Percentiles rank a stretch among this genome's conserved stretches.
Evolutionary conservation across 2,797 vertebrate genomes (phyloP).

Genomic region (Neostethus bicornis): DNA sequence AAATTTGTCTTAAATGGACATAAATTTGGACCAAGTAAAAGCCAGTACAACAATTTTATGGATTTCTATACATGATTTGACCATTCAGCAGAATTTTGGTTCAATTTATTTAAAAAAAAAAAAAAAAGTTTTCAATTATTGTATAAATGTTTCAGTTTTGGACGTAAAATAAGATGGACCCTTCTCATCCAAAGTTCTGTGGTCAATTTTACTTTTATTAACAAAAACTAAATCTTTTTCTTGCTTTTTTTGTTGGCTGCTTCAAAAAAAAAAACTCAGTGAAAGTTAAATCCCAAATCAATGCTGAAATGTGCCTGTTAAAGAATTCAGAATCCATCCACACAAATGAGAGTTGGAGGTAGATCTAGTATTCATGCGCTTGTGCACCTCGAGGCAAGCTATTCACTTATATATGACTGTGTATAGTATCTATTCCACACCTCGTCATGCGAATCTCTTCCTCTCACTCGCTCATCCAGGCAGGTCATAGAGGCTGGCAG

Average conservation of each 20-base stretch:
- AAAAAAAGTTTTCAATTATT: too few relatives aligned
- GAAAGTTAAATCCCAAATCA: conserved; percentile 38
- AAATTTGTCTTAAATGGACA: not conserved
- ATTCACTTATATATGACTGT: conserved; percentile 79
- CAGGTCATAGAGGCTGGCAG: conserved; percentile 76
- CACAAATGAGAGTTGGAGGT: conserved; percentile 52
- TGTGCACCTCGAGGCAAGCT: conserved; percentile 73
- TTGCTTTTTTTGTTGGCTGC: conserved; percentile 4
- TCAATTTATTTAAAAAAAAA: too few relatives aligned
- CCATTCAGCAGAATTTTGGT: too few relatives aligned
- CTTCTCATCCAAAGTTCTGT: conserved; percentile 19
- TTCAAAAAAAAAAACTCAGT: conserved; percentile 25
- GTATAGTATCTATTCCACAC: conserved; percentile 77
- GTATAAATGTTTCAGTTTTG: too few relatives aligned
- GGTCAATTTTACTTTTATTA: conserved; percentile 36
- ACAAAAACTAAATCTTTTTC: not conserved
- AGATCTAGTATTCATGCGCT: conserved; percentile 75
- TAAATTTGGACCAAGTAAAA: too few relatives aligned
- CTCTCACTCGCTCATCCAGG: conserved; percentile 73
- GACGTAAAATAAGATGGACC: conserved; percentile 23
- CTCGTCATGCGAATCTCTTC: conserved; percentile 69
- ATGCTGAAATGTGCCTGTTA: conserved; percentile 38
- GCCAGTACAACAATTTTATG: too few relatives aligned
- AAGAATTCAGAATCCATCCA: conserved; percentile 41
- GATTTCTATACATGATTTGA: too few relatives aligned